These are phyloP conservation scores for Eurypyga helias DNA, from an alignment of 2,113 vertebrate genomes.

Conservation along the genomic window DNA sequence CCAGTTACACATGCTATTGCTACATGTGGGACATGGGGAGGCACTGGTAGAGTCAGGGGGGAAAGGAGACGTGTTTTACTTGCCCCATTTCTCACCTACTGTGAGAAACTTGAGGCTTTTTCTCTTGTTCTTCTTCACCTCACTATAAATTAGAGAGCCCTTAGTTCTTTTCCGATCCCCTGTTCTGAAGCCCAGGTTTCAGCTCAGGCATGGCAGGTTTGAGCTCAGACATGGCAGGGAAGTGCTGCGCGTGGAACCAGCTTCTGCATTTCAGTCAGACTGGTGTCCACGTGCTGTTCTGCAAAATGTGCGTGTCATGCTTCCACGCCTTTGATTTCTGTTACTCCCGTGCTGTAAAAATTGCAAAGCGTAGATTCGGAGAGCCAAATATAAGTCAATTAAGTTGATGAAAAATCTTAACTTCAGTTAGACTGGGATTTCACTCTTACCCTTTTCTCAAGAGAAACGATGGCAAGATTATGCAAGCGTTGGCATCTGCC, in stretches of 20 bases:
- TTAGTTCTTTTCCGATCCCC: neutral
- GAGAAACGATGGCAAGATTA: neutral
- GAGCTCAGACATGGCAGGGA: neutral
- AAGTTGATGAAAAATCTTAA: neutral
- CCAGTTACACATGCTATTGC: neutral
- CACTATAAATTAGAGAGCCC: neutral
- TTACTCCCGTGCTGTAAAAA: neutral
- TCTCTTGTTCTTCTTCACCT: neutral
- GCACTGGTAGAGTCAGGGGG: neutral
- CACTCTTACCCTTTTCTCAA: neutral
- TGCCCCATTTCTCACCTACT: neutral
- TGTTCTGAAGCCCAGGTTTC: neutral
- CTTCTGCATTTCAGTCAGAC: neutral
- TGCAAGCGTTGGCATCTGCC: neutral
- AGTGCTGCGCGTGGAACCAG: neutral
- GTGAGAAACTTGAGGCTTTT: neutral
- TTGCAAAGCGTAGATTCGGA: neutral
- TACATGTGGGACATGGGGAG: neutral
- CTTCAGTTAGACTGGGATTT: neutral
- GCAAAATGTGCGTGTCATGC: neutral
- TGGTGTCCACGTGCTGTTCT: neutral
- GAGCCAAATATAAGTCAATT: neutral
- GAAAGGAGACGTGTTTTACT: neutral
- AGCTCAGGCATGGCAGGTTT: neutral
- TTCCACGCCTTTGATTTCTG: neutral